Percentiles rank a stretch among this genome's conserved stretches.
These are phyloP conservation scores for Cheiracanthium punctorium DNA, from an alignment of 2,888 invertebrate genomes.

Conservation along the genomic window DNA sequence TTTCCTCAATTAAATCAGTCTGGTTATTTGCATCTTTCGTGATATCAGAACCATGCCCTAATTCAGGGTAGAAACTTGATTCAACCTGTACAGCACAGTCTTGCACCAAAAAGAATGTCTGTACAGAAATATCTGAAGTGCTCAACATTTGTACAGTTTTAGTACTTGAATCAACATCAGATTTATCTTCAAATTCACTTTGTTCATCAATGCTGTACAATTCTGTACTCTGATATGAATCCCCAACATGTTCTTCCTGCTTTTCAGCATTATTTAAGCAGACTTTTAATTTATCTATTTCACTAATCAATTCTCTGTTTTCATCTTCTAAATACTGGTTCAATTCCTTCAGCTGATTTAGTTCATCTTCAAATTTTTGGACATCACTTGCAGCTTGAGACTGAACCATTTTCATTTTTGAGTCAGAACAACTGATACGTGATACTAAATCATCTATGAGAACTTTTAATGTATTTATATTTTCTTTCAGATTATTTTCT, in stretches of 20 bases:
- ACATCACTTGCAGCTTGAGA: slow-evolving; percentile 22
- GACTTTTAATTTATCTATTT: slow-evolving; percentile 48
- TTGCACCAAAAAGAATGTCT: not conserved
- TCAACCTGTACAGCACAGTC: not conserved
- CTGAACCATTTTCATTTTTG: slow-evolving; percentile 28
- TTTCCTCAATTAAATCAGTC: not conserved
- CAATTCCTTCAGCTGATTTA: slow-evolving; percentile 46
- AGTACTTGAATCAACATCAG: slow-evolving; percentile 5
- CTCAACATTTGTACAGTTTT: not conserved
- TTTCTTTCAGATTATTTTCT: slow-evolving; percentile 33
- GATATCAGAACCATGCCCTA: not conserved
- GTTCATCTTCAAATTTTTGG: slow-evolving; percentile 36
- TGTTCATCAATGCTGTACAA: slow-evolving; percentile 61
- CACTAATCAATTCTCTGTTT: slow-evolving; percentile 36
- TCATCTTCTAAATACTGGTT: slow-evolving; percentile 64
- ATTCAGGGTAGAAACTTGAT: not conserved
- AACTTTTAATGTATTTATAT: slow-evolving; percentile 27
- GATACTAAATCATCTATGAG: slow-evolving; percentile 32
- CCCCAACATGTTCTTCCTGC: not conserved
- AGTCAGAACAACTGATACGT: not conserved
- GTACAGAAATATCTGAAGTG: not conserved
- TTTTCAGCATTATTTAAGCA: not conserved
- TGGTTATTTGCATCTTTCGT: not conserved
- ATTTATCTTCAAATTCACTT: slow-evolving; percentile 33
- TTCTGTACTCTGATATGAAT: slow-evolving; percentile 15